These are phyloP conservation scores for Pangasius larnaudii DNA, from an alignment of 2,797 vertebrate species.

Conservation along the genomic window DNA sequence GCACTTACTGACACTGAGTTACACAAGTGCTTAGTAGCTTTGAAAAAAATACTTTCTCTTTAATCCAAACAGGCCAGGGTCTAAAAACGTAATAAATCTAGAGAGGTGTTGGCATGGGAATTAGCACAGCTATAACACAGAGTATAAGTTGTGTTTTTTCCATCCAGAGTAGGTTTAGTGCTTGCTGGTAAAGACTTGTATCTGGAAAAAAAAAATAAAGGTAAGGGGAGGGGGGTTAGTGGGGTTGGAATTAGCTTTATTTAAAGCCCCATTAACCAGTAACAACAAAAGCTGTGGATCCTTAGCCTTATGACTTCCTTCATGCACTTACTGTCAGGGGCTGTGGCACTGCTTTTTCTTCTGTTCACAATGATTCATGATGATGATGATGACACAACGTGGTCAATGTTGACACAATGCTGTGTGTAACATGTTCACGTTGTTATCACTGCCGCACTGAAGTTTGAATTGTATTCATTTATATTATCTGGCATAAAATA, in stretches of 20 bases:
- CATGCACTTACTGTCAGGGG: neutral
- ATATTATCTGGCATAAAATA: neutral
- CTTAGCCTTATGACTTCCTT: conserved; percentile 20
- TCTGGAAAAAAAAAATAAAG: neutral
- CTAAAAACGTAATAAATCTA: neutral
- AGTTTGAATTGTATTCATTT: neutral
- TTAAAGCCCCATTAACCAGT: conserved; percentile 21
- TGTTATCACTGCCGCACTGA: neutral
- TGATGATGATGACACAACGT: too few relatives aligned
- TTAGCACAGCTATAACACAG: neutral
- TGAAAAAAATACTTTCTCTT: neutral
- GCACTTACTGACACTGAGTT: neutral
- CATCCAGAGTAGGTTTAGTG: neutral
- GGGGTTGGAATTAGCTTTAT: conserved; percentile 7
- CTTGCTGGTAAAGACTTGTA: neutral
- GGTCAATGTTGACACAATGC: too few relatives aligned
- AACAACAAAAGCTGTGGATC: conserved; percentile 26
- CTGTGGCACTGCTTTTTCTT: neutral
- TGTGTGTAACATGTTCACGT: too few relatives aligned
- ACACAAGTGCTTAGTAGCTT: neutral
- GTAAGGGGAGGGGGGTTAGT: too few relatives aligned
- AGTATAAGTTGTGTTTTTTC: neutral
- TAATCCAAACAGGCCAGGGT: neutral
- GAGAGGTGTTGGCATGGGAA: neutral
- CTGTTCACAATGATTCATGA: neutral